Base-by-base conservation (phyloP, 2,888 invertebrate species). In the Cryptus armator region DNA sequence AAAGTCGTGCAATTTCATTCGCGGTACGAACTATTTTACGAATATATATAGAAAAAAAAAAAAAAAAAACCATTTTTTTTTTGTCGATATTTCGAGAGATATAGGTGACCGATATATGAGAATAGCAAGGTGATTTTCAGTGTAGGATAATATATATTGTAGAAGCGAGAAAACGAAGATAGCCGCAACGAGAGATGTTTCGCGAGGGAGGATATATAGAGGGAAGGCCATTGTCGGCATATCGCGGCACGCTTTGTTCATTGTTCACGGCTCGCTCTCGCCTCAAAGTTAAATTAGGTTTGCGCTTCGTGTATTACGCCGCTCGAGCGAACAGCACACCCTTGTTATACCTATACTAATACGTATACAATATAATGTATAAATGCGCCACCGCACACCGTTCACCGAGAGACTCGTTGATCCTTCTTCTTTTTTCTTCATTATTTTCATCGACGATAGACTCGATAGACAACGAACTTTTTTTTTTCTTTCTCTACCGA, bases 271-370 rank as follows among this genome's bases (percentile, higher is more conserved):
- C 72, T 83, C 81, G 68, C 83, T 84, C 68, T 66, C 66, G 80
- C 78, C 77, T 86, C 84, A 86, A 86, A 87, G 87, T 87, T 87
- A 87, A 87, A 87, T 87, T 87, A 86, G 85, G 84, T 87, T 87
- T 86, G 83, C 81, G 80, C 80, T 80, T 71, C 75, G 74, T 81
- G 86, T 84, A 78, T 78, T 74, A 75, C 80, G 56, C 79, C 79
- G 81, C 81, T 85, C 70, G 72, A 84, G 86, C 78, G 82, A 74
- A 48, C 81, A 59, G 72, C 16, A 12, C 62, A 46, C 81, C 71
- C 72, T 68, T 72, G 81, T 81, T 74, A 59, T 44, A 77, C 72
- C 76, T 43, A 84, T 59, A 83, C 83, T 37, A 59, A 83, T 71
- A 79, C 75, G 48, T 79, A 48, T 32, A 64, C 37, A 19, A 14